These are phyloP conservation scores for Agriopis marginaria DNA, from an alignment of 2,888 invertebrate genomes.

Conservation along the genomic window DNA sequence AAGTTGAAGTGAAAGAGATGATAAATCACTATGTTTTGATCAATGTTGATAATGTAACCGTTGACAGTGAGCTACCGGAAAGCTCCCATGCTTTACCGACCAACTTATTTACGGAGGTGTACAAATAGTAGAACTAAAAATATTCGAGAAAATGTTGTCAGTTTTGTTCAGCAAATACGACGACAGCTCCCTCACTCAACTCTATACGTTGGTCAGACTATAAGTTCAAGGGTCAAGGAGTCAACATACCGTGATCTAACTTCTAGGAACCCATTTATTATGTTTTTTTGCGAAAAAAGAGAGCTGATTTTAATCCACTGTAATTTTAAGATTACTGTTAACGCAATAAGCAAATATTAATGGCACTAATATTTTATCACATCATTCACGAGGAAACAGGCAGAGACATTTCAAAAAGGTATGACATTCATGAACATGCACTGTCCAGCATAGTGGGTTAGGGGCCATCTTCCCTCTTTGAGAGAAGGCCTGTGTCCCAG, in stretches of 20 bases:
- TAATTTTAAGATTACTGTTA: background rate
- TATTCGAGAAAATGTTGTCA: background rate
- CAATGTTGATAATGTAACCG: slow-evolving; percentile 53
- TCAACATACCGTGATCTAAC: slow-evolving; percentile 26
- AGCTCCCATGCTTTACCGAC: slow-evolving; percentile 8
- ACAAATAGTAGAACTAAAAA: background rate
- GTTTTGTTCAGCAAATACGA: background rate
- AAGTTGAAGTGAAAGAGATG: slow-evolving; percentile 52
- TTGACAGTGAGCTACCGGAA: slow-evolving; percentile 65
- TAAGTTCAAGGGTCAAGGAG: slow-evolving; percentile 31
- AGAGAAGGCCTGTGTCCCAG: too few relatives aligned
- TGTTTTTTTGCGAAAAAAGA: slow-evolving; percentile 21
- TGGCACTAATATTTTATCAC: too few relatives aligned
- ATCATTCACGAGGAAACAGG: too few relatives aligned
- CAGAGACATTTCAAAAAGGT: too few relatives aligned
- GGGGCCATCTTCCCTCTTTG: too few relatives aligned
- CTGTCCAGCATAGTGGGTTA: too few relatives aligned
- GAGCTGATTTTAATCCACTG: background rate
- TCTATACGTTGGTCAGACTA: background rate
- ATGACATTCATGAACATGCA: too few relatives aligned
- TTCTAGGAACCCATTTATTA: slow-evolving; percentile 33
- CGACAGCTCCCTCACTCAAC: background rate
- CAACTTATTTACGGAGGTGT: background rate
- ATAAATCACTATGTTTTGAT: slow-evolving; percentile 67
- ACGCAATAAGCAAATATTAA: background rate